Evolutionary conservation across 2,888 invertebrate genomes (phyloP).

Genomic region (Amiota mariae): DNA sequence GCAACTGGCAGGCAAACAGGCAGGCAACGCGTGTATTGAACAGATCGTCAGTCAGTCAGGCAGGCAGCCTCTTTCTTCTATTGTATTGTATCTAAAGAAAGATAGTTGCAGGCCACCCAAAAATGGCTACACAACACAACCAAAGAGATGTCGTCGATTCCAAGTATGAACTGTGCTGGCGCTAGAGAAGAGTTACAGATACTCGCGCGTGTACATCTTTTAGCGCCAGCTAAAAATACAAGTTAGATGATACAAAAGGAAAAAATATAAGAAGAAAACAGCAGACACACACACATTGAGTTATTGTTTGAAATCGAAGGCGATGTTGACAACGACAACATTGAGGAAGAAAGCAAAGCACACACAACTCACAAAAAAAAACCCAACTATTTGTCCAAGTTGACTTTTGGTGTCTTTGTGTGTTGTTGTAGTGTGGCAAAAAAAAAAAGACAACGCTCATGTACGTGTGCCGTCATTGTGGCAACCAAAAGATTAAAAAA

Average conservation of each 20-base stretch:
- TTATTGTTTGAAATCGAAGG: conserved; percentile 63
- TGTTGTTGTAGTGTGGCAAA: not conserved
- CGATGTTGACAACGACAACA: not conserved
- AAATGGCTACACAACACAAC: conserved; percentile 12
- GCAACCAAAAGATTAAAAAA: conserved; percentile 12
- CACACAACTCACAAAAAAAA: conserved; percentile 37
- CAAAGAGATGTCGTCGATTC: conserved; percentile 3
- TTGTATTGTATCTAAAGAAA: not conserved
- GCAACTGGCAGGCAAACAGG: not conserved
- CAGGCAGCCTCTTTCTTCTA: not conserved
- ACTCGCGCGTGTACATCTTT: conserved; percentile 1
- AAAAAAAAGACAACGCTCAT: no score
- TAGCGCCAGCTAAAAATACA: conserved; percentile 14
- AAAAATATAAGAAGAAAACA: not conserved
- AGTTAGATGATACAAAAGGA: conserved; percentile 6
- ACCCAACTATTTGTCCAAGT: conserved; percentile 34
- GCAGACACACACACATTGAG: conserved; percentile 47
- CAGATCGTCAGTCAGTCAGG: not conserved
- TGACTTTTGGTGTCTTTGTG: not conserved
- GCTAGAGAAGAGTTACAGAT: no score
- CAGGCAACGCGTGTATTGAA: conserved; percentile 1
- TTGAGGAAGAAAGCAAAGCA: conserved; percentile 50
- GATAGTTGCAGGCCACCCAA: conserved; percentile 23
- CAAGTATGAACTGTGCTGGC: not conserved
- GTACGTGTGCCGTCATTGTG: not conserved